Percentiles rank a stretch among this genome's conserved stretches.
Evolutionary conservation across 1,140 invertebrate species (phyloP).

Genomic region (Zaprionus africanus): DNA sequence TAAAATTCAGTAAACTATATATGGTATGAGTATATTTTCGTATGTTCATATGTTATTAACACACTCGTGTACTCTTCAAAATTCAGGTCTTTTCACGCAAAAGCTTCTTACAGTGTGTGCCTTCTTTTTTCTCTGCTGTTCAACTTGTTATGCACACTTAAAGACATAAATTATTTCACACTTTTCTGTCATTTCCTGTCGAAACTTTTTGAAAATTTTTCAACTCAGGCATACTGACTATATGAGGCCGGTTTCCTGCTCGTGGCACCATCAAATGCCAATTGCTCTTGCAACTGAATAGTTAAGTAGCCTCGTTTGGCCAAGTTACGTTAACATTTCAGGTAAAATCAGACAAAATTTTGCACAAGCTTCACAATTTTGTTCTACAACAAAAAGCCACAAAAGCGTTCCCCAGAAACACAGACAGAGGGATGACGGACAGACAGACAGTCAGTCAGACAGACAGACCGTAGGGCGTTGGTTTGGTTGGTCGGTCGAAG

Average conservation of each 20-base stretch:
- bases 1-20: background rate
- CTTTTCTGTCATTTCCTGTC: slow-evolving; percentile 10
- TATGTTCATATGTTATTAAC: background rate
- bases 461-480: background rate
- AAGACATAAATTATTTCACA: slow-evolving; percentile 12
- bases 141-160: slow-evolving; percentile 2
- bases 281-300: slow-evolving; percentile 58
- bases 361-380: slow-evolving; percentile 1
- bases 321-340: slow-evolving; percentile 54
- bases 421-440: background rate
- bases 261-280: slow-evolving; percentile 44
- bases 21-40: background rate
- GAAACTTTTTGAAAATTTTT: slow-evolving; percentile 17
- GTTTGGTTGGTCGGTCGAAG: background rate
- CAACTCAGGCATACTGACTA: background rate
- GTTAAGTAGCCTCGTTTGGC: slow-evolving; percentile 43
- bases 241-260: background rate
- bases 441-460: background rate
- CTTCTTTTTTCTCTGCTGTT: background rate
- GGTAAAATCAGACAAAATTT: slow-evolving; percentile 62
- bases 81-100: background rate
- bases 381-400: background rate
- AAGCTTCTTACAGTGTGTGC: background rate
- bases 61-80: background rate
- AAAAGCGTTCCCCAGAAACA: slow-evolving; percentile 2